Base-by-base conservation (phyloP, 1,140 invertebrate species). In the Eumeta japonica region DNA sequence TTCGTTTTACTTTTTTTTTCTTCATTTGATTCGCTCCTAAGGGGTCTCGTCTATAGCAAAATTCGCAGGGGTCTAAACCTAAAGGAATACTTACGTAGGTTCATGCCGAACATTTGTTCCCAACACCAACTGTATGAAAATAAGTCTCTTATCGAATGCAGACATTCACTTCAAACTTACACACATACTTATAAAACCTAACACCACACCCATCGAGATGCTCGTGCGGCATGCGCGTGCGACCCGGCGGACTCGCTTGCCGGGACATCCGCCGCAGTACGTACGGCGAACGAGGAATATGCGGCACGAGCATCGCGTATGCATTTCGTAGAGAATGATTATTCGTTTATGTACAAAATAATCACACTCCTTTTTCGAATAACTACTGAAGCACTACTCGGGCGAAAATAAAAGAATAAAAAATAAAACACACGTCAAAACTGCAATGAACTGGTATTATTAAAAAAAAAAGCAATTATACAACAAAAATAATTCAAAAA, bases 391-490 rank as follows among this genome's bases (percentile, higher is more conserved):
- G n/a, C 5, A 24, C 20, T 24, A 24, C n/a, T 24, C 20, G 20
- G 20, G 20, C 20, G n/a, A 53, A 60, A 60, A 52, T n/a, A 58
- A 61, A 58, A 36, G 51, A 65, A 68, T 71, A 64, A 49, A 75
- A 74, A 79, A 78, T 77, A 80, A 79, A 79, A 79, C 75, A 81
- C 77, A 79, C 74, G 70, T 65, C 76, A 76, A 79, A 81, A 83
- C 79, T 81, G 79, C 77, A 80, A 80, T 78, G 78, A 79, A 78
- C 71, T 81, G 79, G 79, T 82, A 81, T 81, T 81, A 82, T 81
- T 81, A 79, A 79, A 82, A 80, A n/a, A n/a, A 78, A 80, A 81
- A 81, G 80, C 79, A 81, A 81, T 77, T 80, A 79, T 79, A 82
- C 79, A 81, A 81, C 80, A 78, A 81, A 80, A 79, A 80, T 79